phyloP scores from a whole-genome alignment of 2,888 invertebrate species.

The Harpalus rufipes region DNA sequence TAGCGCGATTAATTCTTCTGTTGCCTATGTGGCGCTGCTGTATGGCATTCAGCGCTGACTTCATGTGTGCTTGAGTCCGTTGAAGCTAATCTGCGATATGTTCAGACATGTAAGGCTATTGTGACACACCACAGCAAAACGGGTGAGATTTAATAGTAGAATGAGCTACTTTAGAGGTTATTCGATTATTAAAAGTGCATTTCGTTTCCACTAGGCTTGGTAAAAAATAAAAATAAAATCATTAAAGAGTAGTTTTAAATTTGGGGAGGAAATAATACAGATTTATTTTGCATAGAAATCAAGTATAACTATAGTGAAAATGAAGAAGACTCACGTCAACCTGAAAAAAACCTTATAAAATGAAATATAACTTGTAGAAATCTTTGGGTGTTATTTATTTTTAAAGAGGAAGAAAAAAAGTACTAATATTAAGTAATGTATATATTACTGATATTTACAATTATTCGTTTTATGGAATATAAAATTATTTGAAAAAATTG shows the following conservation, averaged over 20 bases:
- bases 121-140: neutral
- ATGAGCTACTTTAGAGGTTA: slow-evolving; percentile 1
- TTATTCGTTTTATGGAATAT: too few relatives aligned
- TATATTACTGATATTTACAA: too few relatives aligned
- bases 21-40: slow-evolving; percentile 8
- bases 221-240: neutral
- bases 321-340: too few relatives aligned
- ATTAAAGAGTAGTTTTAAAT: neutral
- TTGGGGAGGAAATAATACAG: neutral
- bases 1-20: slow-evolving; percentile 51
- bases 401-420: too few relatives aligned
- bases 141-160: neutral
- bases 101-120: slow-evolving; percentile 3
- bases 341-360: too few relatives aligned
- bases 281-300: too few relatives aligned
- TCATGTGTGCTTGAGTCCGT: neutral
- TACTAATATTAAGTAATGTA: too few relatives aligned
- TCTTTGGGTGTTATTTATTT: too few relatives aligned
- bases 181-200: slow-evolving; percentile 15
- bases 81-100: neutral
- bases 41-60: neutral
- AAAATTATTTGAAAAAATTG: too few relatives aligned
- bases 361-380: too few relatives aligned
- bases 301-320: too few relatives aligned
- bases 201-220: neutral